Conservation (phyloP, 2,888 invertebrate species). For the Luperina testacea region DNA sequence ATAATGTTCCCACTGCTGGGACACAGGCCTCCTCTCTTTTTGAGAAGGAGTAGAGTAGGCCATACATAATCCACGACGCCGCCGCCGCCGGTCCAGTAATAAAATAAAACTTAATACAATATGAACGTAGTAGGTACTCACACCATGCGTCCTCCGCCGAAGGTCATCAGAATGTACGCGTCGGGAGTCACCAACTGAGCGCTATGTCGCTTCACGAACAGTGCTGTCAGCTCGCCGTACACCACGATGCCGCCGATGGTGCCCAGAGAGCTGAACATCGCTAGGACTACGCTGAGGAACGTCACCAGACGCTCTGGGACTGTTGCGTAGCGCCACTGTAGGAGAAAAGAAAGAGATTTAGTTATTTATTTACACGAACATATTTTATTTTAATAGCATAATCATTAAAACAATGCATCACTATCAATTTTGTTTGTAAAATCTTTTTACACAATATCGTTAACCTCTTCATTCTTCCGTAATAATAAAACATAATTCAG, state of each 20-base stretch:
- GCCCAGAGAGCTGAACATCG: constrained; percentile 77
- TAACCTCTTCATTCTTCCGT: neutral
- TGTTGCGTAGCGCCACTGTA: constrained; percentile 86
- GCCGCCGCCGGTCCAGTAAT: no score
- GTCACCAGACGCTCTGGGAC: constrained; percentile 75
- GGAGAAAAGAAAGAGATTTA: neutral
- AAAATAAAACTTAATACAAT: neutral
- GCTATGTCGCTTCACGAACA: constrained; percentile 89
- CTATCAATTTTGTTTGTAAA: constrained; percentile 4
- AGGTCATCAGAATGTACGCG: constrained; percentile 82
- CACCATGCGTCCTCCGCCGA: constrained; percentile 89
- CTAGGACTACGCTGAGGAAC: constrained; percentile 70
- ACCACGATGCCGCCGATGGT: constrained; percentile 90
- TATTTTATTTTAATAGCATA: constrained; percentile 4
- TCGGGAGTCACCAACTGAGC: constrained; percentile 80
- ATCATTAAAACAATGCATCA: neutral
- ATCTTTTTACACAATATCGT: constrained; percentile 6
- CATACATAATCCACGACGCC: no score
- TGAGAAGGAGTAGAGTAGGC: no score
- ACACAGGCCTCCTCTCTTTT: no score
- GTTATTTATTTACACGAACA: constrained; percentile 7
- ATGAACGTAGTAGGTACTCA: constrained; percentile 74
- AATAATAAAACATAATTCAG: neutral
- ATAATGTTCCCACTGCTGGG: no score
- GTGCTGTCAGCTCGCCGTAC: constrained; percentile 91